Conservation (phyloP, 2,113 vertebrate genomes). For the Apodemus sylvaticus region DNA sequence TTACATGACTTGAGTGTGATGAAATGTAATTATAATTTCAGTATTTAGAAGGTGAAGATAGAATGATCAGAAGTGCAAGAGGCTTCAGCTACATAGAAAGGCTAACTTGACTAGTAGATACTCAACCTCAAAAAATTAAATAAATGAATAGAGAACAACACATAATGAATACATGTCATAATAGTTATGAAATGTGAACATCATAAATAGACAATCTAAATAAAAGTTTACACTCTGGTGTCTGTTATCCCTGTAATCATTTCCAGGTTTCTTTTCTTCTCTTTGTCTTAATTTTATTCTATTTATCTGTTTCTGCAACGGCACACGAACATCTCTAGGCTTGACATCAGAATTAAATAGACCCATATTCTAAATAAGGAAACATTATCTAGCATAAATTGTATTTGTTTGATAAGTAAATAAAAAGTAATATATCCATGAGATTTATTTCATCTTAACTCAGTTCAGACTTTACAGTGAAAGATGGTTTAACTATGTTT, state of each 20-base stretch:
- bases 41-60: not conserved
- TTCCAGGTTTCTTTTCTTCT: not conserved
- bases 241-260: not conserved
- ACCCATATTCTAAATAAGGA: not conserved
- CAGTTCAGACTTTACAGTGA: not conserved
- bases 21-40: not conserved
- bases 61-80: not conserved
- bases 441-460: not conserved
- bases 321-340: not conserved
- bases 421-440: not conserved
- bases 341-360: constrained; percentile 1
- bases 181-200: not conserved
- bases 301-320: constrained; percentile 23
- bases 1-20: not conserved
- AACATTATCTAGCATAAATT: not conserved
- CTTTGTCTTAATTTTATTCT: not conserved
- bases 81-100: not conserved
- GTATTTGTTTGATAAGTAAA: not conserved
- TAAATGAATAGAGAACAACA: not conserved
- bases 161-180: not conserved
- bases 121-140: not conserved
- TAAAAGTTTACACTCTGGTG: not conserved
- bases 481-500: not conserved
- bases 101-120: not conserved
- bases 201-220: not conserved